These are phyloP conservation scores for Cyprinus carpio DNA, from an alignment of 2,113 vertebrate genomes.

Conservation along the genomic window DNA sequence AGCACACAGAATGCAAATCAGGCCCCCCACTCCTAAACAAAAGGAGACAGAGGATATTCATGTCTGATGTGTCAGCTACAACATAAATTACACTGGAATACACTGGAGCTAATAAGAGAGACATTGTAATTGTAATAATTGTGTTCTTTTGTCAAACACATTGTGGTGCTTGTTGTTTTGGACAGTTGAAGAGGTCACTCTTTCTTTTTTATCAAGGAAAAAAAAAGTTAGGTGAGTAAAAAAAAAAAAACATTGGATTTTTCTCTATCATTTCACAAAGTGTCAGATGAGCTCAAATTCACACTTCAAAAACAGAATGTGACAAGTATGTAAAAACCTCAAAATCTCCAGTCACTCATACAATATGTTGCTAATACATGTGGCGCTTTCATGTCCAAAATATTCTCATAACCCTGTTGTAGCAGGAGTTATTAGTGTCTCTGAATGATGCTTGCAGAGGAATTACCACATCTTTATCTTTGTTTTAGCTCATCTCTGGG, in stretches of 20 bases:
- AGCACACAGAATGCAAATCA: slow-evolving; percentile 90
- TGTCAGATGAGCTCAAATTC: neutral
- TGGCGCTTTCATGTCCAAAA: slow-evolving; percentile 39
- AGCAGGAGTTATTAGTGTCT: slow-evolving; percentile 51
- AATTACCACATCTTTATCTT: slow-evolving; percentile 58
- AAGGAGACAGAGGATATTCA: slow-evolving; percentile 91
- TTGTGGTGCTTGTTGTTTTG: slow-evolving; percentile 82
- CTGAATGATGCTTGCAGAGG: slow-evolving; percentile 58
- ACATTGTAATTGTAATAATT: slow-evolving; percentile 86
- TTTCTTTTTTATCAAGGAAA: neutral
- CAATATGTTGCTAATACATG: slow-evolving; percentile 37
- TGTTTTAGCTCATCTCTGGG: slow-evolving; percentile 58
- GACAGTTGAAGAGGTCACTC: slow-evolving; percentile 69
- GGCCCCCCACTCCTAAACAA: slow-evolving; percentile 81
- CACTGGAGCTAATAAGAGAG: slow-evolving; percentile 89
- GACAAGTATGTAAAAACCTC: neutral
- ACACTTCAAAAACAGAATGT: slow-evolving; percentile 8
- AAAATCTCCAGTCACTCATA: slow-evolving; percentile 24
- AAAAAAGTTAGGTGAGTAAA: slow-evolving; percentile 27
- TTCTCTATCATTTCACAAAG: slow-evolving; percentile 26
- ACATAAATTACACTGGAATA: slow-evolving; percentile 93
- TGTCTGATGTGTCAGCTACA: slow-evolving; percentile 91
- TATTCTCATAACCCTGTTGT: slow-evolving; percentile 47
- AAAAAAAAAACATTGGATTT: slow-evolving; percentile 8
- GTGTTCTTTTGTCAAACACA: slow-evolving; percentile 80